Evolutionary conservation across 2,797 vertebrate genomes (phyloP).

Genomic region (Rhynchonycteris naso): DNA sequence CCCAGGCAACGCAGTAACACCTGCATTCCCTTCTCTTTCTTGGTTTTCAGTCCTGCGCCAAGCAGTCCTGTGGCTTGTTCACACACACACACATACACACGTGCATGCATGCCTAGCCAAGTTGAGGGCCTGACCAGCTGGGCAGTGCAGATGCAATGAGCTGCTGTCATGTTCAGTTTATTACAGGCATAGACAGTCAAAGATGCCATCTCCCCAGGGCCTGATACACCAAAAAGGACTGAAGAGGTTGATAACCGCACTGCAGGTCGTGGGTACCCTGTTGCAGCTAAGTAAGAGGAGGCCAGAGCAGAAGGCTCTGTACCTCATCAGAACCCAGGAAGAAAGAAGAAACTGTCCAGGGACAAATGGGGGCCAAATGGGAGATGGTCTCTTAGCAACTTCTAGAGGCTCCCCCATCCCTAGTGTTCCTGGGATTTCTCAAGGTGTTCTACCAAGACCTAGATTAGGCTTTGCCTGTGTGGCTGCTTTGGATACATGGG

Average conservation of each 20-base stretch:
- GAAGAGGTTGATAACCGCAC: background rate
- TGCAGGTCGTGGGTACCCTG: accelerated
- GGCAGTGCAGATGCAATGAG: accelerated
- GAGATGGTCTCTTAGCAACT: background rate
- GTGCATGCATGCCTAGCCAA: accelerated
- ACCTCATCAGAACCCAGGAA: accelerated
- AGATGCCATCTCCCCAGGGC: background rate
- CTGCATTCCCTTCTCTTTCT: background rate
- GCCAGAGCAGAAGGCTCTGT: accelerated
- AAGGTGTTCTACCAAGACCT: background rate
- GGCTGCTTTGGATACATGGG: accelerated
- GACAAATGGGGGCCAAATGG: accelerated
- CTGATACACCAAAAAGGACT: background rate
- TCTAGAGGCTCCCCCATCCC: accelerated
- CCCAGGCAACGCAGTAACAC: background rate
- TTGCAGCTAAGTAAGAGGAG: background rate
- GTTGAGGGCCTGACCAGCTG: background rate
- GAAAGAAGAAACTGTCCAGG: background rate
- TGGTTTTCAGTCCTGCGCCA: background rate
- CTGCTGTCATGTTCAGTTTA: background rate
- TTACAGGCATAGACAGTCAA: background rate
- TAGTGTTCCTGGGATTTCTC: background rate
- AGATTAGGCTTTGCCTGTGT: background rate
- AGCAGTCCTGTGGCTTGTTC: accelerated
- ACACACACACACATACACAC: too few relatives aligned